A percentile compares a stretch with the other conserved stretches of the same genome.
These are phyloP conservation scores for Lordiphosa fenestrarum DNA, from an alignment of 2,888 invertebrate species.

Conservation along the genomic window DNA sequence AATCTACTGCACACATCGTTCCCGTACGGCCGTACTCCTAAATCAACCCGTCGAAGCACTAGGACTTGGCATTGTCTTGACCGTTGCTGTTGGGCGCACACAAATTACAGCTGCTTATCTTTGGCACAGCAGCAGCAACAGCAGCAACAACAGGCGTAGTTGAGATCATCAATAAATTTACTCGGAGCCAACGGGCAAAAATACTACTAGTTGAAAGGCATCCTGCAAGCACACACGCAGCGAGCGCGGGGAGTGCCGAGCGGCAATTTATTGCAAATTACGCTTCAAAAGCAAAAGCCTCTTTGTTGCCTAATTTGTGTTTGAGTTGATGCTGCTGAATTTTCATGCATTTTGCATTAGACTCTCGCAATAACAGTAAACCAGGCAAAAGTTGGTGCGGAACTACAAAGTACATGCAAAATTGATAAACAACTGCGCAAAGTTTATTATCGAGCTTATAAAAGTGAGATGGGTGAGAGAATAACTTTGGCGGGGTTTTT, in stretches of 20 bases:
- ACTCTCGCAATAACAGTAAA: conserved; percentile 34
- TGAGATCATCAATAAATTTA: conserved; percentile 71
- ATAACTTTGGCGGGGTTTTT: not conserved
- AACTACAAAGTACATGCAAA: conserved; percentile 23
- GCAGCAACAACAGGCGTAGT: conserved; percentile 40
- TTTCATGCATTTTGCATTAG: conserved; percentile 54
- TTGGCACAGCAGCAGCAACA: conserved; percentile 57
- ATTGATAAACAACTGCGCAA: conserved; percentile 26
- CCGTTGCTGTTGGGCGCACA: conserved; percentile 67
- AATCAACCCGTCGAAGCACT: conserved; percentile 47
- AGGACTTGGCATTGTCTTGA: conserved; percentile 44
- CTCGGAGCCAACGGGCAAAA: conserved; percentile 54
- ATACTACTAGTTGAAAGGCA: conserved; percentile 50
- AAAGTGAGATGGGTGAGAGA: not conserved
- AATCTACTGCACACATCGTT: conserved; percentile 64
- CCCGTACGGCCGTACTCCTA: conserved; percentile 51
- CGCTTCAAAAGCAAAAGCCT: conserved; percentile 65
- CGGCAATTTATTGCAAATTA: conserved; percentile 73
- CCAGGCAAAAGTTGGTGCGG: conserved; percentile 1
- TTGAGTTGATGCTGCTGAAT: conserved; percentile 22
- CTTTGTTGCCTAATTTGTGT: conserved; percentile 57
- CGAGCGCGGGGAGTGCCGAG: conserved; percentile 23
- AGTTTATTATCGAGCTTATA: conserved; percentile 5
- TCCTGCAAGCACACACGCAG: conserved; percentile 16
- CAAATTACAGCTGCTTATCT: conserved; percentile 73